Percentiles rank a stretch among this genome's conserved stretches.
phyloP scores from a whole-genome alignment of 1,140 invertebrate genomes.

The Cepaea nemoralis region DNA sequence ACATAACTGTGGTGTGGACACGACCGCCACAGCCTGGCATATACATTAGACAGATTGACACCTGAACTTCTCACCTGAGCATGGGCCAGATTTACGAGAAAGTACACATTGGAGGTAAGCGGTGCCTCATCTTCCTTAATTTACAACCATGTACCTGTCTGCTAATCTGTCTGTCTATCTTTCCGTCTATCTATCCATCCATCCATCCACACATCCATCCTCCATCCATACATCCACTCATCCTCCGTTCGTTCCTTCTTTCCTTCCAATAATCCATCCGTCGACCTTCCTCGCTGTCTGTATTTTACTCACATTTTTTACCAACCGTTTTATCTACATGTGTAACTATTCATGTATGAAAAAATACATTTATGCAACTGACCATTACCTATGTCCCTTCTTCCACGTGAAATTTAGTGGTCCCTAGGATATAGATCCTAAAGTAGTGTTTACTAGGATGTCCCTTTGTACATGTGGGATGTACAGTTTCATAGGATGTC shows the following conservation, averaged over 20 bases:
- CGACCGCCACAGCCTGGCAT: neutral
- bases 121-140: neutral
- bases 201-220: neutral
- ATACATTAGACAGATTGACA: neutral
- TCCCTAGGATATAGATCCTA: too few relatives aligned
- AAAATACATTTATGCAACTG: too few relatives aligned
- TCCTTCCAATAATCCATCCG: neutral
- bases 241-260: neutral
- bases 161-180: neutral
- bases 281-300: neutral
- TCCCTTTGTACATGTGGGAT: too few relatives aligned
- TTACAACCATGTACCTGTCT: too few relatives aligned
- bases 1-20: neutral
- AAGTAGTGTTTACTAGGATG: too few relatives aligned
- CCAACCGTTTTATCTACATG: too few relatives aligned
- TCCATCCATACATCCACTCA: too few relatives aligned
- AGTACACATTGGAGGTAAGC: conserved; percentile 49
- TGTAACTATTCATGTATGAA: too few relatives aligned
- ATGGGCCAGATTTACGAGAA: conserved; percentile 51
- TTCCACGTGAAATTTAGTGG: too few relatives aligned
- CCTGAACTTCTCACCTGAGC: neutral
- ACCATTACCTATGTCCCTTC: too few relatives aligned
- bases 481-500: too few relatives aligned
- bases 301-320: neutral
- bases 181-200: neutral